Conservation (phyloP, 1,140 invertebrate genomes). For the Delia radicum region DNA sequence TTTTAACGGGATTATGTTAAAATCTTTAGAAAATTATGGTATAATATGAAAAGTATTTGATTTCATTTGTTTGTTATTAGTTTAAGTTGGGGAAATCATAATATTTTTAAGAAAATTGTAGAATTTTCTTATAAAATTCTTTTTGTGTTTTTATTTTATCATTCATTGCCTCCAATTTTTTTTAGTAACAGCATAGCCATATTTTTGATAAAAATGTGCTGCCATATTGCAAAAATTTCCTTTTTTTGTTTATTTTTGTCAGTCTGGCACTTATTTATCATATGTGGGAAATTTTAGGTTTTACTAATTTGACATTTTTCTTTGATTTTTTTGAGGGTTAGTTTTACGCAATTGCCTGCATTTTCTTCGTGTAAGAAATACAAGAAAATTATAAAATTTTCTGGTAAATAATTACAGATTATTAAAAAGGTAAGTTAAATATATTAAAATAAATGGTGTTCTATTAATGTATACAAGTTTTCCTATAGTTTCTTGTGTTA, state of each 20-base stretch:
- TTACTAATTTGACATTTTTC: slow-evolving; percentile 29
- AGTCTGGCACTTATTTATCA: not conserved
- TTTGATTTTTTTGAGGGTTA: slow-evolving; percentile 29
- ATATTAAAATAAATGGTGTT: not conserved
- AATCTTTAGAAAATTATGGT: not conserved
- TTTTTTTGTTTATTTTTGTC: too few relatives aligned
- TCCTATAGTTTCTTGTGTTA: not conserved
- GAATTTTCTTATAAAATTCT: not conserved
- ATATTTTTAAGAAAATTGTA: not conserved
- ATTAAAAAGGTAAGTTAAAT: slow-evolving; percentile 12
- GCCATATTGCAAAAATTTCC: not conserved
- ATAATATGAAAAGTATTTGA: too few relatives aligned
- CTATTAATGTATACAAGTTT: not conserved
- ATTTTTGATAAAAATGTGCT: not conserved
- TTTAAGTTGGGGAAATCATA: not conserved
- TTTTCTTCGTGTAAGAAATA: not conserved
- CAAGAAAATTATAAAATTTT: slow-evolving; percentile 8
- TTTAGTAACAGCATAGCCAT: not conserved
- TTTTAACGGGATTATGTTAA: slow-evolving; percentile 3
- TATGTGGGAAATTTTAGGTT: slow-evolving; percentile 13
- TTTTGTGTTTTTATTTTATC: not conserved
- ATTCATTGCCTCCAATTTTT: slow-evolving; percentile 17
- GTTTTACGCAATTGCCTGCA: slow-evolving; percentile 32
- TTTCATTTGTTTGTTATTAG: not conserved
- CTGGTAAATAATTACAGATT: not conserved